Percentiles rank a stretch among this genome's conserved stretches.
These are phyloP conservation scores for Pagrus major DNA, from an alignment of 2,113 vertebrate genomes.

Conservation along the genomic window DNA sequence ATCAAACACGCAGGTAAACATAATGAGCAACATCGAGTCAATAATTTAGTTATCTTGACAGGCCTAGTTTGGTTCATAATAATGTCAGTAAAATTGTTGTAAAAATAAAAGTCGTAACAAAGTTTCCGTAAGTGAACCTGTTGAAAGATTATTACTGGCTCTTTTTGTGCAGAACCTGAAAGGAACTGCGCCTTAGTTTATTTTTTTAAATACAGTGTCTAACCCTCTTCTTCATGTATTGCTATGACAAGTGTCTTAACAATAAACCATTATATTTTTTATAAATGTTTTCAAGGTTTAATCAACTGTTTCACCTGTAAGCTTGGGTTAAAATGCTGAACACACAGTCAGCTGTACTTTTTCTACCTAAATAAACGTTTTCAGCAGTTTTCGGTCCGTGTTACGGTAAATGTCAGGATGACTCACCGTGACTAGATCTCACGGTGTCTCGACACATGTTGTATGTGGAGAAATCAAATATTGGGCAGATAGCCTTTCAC, in stretches of 20 bases:
- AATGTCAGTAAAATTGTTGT: too few species aligned
- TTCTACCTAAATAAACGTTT: neutral
- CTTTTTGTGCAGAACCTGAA: too few species aligned
- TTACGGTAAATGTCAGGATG: constrained; percentile 42
- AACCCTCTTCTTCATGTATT: too few species aligned
- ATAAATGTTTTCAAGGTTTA: neutral
- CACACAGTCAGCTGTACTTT: neutral
- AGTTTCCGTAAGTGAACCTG: too few species aligned
- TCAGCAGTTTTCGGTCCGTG: neutral
- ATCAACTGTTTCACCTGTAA: neutral
- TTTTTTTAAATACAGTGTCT: too few species aligned
- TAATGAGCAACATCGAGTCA: too few species aligned
- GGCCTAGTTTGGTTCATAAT: too few species aligned
- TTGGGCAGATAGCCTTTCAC: constrained; percentile 5
- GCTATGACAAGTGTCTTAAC: neutral
- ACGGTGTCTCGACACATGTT: neutral
- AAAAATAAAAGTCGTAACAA: too few species aligned
- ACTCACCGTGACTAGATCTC: constrained; percentile 41
- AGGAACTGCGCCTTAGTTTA: too few species aligned
- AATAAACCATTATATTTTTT: neutral
- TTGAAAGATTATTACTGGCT: too few species aligned
- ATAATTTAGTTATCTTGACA: too few species aligned
- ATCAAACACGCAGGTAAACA: too few species aligned
- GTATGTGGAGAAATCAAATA: constrained; percentile 13
- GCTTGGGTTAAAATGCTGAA: neutral